These are phyloP conservation scores for Syngnathus floridae DNA, from an alignment of 2,113 vertebrate species.

Conservation along the genomic window DNA sequence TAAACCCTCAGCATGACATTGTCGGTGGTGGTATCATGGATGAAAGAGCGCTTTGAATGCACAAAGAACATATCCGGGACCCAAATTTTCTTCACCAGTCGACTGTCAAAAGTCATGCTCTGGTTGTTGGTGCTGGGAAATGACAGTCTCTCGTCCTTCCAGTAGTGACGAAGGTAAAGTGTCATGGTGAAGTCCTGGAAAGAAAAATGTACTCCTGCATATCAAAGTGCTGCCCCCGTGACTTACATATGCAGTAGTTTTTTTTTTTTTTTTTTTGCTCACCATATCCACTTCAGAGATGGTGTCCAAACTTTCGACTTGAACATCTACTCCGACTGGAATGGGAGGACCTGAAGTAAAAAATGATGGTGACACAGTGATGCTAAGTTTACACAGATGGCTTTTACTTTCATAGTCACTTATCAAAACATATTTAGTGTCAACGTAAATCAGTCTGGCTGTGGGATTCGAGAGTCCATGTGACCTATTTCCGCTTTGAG, in stretches of 20 bases:
- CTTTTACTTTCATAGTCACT: background rate
- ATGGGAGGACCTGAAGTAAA: conserved; percentile 71
- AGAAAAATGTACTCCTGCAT: background rate
- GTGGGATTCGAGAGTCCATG: conserved; percentile 37
- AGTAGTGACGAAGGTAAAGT: conserved; percentile 91
- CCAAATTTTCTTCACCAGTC: conserved; percentile 97
- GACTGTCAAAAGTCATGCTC: conserved; percentile 96
- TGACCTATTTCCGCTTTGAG: conserved; percentile 58
- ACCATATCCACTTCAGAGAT: conserved; percentile 79
- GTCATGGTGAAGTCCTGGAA: conserved; percentile 96
- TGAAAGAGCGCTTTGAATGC: conserved; percentile 95
- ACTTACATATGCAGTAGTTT: background rate
- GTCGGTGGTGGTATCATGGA: conserved; percentile 95
- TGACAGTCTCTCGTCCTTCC: conserved; percentile 90
- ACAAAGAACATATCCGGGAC: conserved; percentile 98
- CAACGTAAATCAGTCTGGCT: conserved; percentile 18
- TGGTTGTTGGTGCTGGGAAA: conserved; percentile 95
- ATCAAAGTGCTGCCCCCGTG: too few species aligned
- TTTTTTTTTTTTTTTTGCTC: conserved; percentile 17
- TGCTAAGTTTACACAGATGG: background rate
- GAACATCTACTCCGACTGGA: conserved; percentile 77
- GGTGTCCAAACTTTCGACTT: conserved; percentile 77
- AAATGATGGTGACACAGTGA: background rate
- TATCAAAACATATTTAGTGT: background rate
- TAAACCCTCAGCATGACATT: conserved; percentile 95